Conservation (phyloP, 1,140 invertebrate genomes). For the Marisa cornuarietis region DNA sequence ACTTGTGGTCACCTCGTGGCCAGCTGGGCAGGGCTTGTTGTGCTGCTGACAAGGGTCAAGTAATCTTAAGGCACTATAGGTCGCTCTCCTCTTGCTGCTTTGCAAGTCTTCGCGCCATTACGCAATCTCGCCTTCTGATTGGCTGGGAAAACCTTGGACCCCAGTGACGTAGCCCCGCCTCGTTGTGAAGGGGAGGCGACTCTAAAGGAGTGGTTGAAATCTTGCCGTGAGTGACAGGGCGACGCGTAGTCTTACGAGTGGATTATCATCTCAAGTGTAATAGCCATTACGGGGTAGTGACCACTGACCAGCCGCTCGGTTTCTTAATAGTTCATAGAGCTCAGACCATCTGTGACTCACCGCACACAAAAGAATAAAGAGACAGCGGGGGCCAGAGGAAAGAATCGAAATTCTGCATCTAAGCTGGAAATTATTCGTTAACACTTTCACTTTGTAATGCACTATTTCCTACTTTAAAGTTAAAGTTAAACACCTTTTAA, state of each 20-base stretch:
- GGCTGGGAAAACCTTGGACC: slow-evolving; percentile 10
- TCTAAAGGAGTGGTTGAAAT: slow-evolving; percentile 25
- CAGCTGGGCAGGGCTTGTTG: slow-evolving; percentile 11
- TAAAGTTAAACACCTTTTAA: no score
- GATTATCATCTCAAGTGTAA: slow-evolving; percentile 16
- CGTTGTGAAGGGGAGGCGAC: slow-evolving; percentile 11
- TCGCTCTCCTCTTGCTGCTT: background rate
- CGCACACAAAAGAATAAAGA: background rate
- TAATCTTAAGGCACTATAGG: background rate
- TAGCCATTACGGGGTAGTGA: background rate
- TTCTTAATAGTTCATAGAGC: background rate
- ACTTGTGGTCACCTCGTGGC: slow-evolving; percentile 4
- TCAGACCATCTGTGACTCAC: background rate
- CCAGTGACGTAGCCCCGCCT: slow-evolving; percentile 29
- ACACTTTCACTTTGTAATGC: no score
- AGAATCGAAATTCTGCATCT: no score
- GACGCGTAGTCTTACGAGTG: slow-evolving; percentile 9
- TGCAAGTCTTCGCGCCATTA: slow-evolving; percentile 17
- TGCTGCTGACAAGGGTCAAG: slow-evolving; percentile 14
- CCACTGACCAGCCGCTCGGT: background rate
- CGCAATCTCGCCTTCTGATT: slow-evolving; percentile 22
- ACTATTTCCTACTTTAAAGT: no score
- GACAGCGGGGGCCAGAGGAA: background rate
- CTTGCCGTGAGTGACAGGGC: slow-evolving; percentile 20
- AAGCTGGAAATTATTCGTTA: no score